Conservation (phyloP, 2,113 vertebrate genomes). For the Bettongia penicillata region DNA sequence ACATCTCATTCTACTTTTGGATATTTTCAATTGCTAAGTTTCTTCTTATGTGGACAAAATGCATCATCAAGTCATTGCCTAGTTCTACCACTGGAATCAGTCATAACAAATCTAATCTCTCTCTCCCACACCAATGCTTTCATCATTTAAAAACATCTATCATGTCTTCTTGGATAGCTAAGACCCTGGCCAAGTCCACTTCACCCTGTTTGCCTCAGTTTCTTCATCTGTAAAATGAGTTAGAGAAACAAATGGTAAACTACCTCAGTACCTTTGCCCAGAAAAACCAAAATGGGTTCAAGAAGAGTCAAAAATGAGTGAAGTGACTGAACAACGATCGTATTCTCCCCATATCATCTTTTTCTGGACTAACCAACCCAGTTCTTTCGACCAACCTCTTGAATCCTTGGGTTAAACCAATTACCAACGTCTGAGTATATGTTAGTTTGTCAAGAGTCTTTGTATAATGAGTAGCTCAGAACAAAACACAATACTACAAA, state of each 20-base stretch:
- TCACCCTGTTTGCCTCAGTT: no score
- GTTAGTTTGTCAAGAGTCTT: background rate
- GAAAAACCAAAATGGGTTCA: no score
- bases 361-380: background rate
- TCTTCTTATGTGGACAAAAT: no score
- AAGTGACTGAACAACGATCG: background rate
- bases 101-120: background rate
- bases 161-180: background rate
- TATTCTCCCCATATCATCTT: background rate
- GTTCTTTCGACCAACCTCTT: background rate
- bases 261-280: no score
- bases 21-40: no score
- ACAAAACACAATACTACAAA: background rate
- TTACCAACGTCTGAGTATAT: background rate
- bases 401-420: background rate
- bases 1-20: no score
- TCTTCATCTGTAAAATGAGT: no score
- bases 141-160: background rate
- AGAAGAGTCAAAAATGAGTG: no score
- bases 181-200: no score
- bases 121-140: background rate
- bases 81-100: background rate
- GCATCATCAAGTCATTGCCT: no score
- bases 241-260: no score
- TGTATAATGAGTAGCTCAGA: background rate